Conservation (phyloP, 1,140 invertebrate species). For the Telenomus remus region DNA sequence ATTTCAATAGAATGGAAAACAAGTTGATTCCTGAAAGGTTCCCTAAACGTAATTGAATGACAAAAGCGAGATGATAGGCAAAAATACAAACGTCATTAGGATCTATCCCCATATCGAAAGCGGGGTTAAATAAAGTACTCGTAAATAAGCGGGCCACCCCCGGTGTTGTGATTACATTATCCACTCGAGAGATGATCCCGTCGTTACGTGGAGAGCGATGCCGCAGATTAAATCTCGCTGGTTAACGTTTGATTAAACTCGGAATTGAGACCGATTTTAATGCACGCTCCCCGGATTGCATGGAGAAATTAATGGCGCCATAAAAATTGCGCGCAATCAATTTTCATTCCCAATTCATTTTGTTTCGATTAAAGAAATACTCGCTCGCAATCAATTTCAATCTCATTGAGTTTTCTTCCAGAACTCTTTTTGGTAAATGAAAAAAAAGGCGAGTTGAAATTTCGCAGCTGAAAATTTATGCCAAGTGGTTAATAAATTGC, state of each 20-base stretch:
- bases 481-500: no score
- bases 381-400: conserved; percentile 16
- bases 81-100: conserved; percentile 7
- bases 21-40: no score
- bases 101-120: conserved; percentile 50
- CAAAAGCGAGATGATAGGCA: no score
- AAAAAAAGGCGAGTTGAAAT: no score
- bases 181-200: conserved; percentile 61
- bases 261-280: conserved; percentile 74
- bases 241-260: conserved; percentile 76
- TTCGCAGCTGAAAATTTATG: no score
- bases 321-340: conserved; percentile 50
- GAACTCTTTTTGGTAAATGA: no score
- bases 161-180: conserved; percentile 76
- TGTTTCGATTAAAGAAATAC: conserved; percentile 42
- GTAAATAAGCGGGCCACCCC: conserved; percentile 75
- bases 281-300: conserved; percentile 65
- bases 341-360: conserved; percentile 50
- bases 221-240: conserved; percentile 75
- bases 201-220: conserved; percentile 41
- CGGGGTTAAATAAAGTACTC: conserved; percentile 68
- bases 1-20: no score
- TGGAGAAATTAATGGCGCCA: conserved; percentile 66
- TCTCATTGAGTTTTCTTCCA: background rate
- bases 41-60: no score